phyloP scores from a whole-genome alignment of 2,113 vertebrate genomes.

The Pseudorhombus dupliciocellatus region DNA sequence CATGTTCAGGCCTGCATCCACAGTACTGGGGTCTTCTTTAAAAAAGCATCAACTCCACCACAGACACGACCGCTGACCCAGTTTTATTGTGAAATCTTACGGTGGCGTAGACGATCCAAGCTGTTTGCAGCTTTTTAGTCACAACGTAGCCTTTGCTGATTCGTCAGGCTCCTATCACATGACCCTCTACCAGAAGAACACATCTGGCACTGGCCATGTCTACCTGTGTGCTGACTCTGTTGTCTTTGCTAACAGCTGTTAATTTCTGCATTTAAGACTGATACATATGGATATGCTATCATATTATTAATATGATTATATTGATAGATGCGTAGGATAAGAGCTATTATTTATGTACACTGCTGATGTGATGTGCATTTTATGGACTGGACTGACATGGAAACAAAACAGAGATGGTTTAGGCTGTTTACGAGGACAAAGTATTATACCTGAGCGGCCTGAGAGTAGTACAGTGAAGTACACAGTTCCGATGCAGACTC shows the following conservation, averaged over 20 bases:
- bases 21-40: too few relatives aligned
- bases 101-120: too few relatives aligned
- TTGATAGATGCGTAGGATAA: neutral
- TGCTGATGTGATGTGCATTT: neutral
- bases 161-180: neutral
- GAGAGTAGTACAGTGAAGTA: slow-evolving; percentile 13
- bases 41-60: too few relatives aligned
- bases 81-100: neutral
- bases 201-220: neutral
- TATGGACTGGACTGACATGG: neutral
- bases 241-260: neutral
- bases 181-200: neutral
- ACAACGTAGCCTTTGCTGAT: neutral
- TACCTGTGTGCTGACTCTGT: neutral
- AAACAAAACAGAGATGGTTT: neutral
- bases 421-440: too few relatives aligned
- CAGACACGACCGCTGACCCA: too few relatives aligned
- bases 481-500: slow-evolving; percentile 28
- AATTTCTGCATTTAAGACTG: neutral
- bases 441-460: neutral
- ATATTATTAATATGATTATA: too few relatives aligned
- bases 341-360: too few relatives aligned
- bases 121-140: neutral
- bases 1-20: neutral
- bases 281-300: too few relatives aligned